Evolutionary conservation across 2,888 invertebrate genomes (phyloP).

Genomic region (Hololepta plana): DNA sequence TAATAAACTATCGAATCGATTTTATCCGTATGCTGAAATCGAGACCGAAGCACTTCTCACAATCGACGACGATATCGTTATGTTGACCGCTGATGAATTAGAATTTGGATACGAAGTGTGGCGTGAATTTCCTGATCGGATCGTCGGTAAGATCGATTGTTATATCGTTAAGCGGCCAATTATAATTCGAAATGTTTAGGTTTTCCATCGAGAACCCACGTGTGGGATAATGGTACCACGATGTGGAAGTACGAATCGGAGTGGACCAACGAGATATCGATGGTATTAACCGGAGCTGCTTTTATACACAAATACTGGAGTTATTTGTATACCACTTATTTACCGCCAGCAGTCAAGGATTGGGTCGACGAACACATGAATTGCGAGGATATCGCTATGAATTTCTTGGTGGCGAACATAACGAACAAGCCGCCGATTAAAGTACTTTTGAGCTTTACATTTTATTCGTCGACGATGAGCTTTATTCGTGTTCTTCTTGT

Average conservation of each 20-base stretch:
- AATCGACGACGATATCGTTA: constrained; percentile 89
- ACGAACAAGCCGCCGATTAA: constrained; percentile 90
- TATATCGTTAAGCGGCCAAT: not conserved
- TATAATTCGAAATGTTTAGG: too few species aligned
- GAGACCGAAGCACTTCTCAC: constrained; percentile 92
- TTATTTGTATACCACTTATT: constrained; percentile 75
- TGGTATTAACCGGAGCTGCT: constrained; percentile 92
- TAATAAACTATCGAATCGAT: constrained; percentile 88
- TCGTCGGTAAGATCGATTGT: constrained; percentile 36
- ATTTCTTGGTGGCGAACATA: constrained; percentile 83
- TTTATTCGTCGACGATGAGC: too few species aligned
- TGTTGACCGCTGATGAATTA: constrained; percentile 88
- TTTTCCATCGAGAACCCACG: constrained; percentile 85
- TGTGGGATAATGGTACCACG: constrained; percentile 75
- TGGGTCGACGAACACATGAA: constrained; percentile 96
- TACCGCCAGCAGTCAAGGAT: constrained; percentile 67
- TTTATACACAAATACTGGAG: constrained; percentile 96
- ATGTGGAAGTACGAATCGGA: constrained; percentile 92
- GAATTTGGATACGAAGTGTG: constrained; percentile 92
- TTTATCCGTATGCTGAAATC: constrained; percentile 90
- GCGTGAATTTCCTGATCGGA: constrained; percentile 91
- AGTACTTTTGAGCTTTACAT: too few species aligned
- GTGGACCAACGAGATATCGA: constrained; percentile 92
- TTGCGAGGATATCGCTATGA: constrained; percentile 97
- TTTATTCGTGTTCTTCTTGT: constrained; percentile 6